Percentiles rank a stretch among this genome's conserved stretches.
Conservation (phyloP, 2,888 invertebrate species). For the Hirtodrosophila cameraria region DNA sequence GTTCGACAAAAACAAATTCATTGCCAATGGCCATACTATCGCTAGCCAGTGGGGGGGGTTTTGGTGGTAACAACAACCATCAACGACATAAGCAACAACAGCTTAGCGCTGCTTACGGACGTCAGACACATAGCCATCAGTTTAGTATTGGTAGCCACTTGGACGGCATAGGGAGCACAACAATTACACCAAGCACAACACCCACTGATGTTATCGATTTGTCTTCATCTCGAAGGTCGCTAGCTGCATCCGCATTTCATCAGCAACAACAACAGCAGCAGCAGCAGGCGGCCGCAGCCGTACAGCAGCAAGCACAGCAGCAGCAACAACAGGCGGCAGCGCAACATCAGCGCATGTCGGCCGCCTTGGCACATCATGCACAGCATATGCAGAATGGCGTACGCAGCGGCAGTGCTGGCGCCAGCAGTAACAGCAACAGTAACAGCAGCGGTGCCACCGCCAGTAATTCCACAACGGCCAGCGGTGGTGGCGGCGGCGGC, state of each 20-base stretch:
- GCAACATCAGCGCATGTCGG: conserved; percentile 76
- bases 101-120: conserved; percentile 38
- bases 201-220: conserved; percentile 85
- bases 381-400: conserved; percentile 70
- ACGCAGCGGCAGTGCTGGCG: conserved; percentile 30
- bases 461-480: conserved; percentile 19
- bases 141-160: conserved; percentile 54
- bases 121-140: conserved; percentile 69
- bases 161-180: conserved; percentile 52
- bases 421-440: conserved; percentile 24
- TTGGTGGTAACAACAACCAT: conserved; percentile 23
- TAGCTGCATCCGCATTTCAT: conserved; percentile 80
- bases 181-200: conserved; percentile 72
- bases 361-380: conserved; percentile 65
- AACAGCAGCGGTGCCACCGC: conserved; percentile 21
- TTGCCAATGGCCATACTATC: conserved; percentile 68
- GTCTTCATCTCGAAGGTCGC: conserved; percentile 85
- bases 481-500: conserved; percentile 39
- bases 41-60: conserved; percentile 34
- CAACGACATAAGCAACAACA: conserved; percentile 53
- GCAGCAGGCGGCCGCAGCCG: conserved; percentile 66
- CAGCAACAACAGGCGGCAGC: conserved; percentile 60
- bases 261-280: conserved; percentile 79
- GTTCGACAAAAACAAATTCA: conserved; percentile 79
- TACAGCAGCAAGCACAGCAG: conserved; percentile 77